Conservation (phyloP, 2,888 invertebrate genomes). For the Caenorhabditis afra region DNA sequence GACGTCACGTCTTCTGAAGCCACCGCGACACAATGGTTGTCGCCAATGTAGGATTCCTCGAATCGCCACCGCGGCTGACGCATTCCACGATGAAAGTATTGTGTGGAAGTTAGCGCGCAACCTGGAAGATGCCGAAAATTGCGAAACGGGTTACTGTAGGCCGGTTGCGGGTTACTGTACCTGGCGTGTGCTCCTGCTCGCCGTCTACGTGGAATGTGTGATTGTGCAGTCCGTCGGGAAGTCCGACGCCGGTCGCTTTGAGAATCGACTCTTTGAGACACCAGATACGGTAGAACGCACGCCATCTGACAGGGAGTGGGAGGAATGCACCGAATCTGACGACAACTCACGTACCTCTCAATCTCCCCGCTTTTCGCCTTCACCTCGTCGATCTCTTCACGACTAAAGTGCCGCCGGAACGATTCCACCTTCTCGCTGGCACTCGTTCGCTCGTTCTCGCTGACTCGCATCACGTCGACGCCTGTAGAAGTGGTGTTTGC, state of each 20-base stretch:
- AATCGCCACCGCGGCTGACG: slow-evolving; percentile 73
- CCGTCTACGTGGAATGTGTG: slow-evolving; percentile 66
- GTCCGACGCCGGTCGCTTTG: slow-evolving; percentile 79
- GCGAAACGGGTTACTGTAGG: too few species aligned
- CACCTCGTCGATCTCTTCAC: slow-evolving; percentile 70
- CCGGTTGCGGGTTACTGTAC: slow-evolving; percentile 27
- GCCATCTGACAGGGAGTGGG: too few species aligned
- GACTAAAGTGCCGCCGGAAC: slow-evolving; percentile 61
- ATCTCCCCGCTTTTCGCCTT: slow-evolving; percentile 45
- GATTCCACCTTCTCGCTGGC: slow-evolving; percentile 50
- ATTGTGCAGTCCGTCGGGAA: slow-evolving; percentile 74
- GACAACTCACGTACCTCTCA: slow-evolving; percentile 31
- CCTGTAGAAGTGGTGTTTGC: slow-evolving; percentile 65
- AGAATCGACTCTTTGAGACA: slow-evolving; percentile 80
- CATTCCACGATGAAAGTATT: slow-evolving; percentile 63
- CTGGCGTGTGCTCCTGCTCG: slow-evolving; percentile 67
- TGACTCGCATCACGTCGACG: slow-evolving; percentile 79
- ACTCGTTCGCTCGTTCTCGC: slow-evolving; percentile 64
- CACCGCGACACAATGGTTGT: slow-evolving; percentile 76
- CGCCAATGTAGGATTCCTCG: slow-evolving; percentile 77
- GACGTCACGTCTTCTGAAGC: slow-evolving; percentile 31
- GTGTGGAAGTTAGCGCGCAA: slow-evolving; percentile 70
- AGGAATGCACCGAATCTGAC: too few species aligned
- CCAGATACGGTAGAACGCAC: slow-evolving; percentile 74
- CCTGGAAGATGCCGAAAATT: slow-evolving; percentile 59